These are phyloP conservation scores for Oeneis ivallda DNA, from an alignment of 2,888 invertebrate genomes.

Conservation along the genomic window DNA sequence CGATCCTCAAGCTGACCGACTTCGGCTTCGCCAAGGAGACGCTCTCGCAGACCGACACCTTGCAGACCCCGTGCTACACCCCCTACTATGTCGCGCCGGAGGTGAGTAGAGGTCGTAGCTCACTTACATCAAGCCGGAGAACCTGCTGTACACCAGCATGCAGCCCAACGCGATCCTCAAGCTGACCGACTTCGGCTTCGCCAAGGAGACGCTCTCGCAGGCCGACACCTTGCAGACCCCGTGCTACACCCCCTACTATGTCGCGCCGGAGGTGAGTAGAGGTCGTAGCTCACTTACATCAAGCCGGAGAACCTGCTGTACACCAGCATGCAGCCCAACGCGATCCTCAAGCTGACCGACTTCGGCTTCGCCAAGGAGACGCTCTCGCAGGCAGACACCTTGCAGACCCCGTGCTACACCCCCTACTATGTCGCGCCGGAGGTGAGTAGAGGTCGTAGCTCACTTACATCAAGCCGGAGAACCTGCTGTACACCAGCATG, in stretches of 20 bases:
- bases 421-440: conserved; percentile 96
- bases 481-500: conserved; percentile 92
- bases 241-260: not conserved
- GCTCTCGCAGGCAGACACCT: conserved; percentile 87
- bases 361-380: conserved; percentile 99
- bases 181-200: conserved; percentile 99
- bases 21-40: conserved; percentile 99
- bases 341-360: conserved; percentile 97
- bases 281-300: conserved; percentile 97
- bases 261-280: not conserved
- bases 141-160: conserved; percentile 92
- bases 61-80: conserved; percentile 79
- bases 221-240: conserved; percentile 90
- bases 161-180: conserved; percentile 92
- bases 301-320: conserved; percentile 99
- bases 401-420: conserved; percentile 99
- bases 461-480: conserved; percentile 99
- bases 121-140: conserved; percentile 99
- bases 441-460: conserved; percentile 87
- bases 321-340: conserved; percentile 87
- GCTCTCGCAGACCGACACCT: conserved; percentile 87
- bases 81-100: not conserved
- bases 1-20: conserved; percentile 97
- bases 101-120: conserved; percentile 87
- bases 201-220: conserved; percentile 92